A percentile compares a stretch with the other conserved stretches of the same genome.
Conservation (phyloP, 2,888 invertebrate species). For the Chrysomela aeneicollis region DNA sequence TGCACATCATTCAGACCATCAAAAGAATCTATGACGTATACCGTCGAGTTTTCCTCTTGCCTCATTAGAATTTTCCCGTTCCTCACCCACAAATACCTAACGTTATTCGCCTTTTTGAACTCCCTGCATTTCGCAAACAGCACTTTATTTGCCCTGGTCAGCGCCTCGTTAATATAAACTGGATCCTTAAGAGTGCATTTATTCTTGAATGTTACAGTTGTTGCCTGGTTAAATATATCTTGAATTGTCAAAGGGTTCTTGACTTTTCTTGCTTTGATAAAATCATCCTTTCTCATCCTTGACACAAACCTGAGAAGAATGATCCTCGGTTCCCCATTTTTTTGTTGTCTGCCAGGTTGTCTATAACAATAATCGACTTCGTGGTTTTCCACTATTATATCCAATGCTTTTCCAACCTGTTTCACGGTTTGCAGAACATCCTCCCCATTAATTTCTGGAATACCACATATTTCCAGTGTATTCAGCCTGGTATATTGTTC, state of each 20-base stretch:
- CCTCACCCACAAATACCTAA: conserved; percentile 20
- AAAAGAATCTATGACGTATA: conserved; percentile 13
- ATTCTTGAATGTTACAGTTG: conserved; percentile 12
- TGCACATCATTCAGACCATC: conserved; percentile 8
- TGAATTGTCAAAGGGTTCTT: not conserved
- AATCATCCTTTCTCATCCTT: conserved; percentile 10
- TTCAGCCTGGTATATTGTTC: conserved; percentile 11
- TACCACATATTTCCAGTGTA: conserved; percentile 2
- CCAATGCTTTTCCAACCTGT: not conserved
- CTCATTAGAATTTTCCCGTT: conserved; percentile 15
- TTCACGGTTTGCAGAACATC: conserved; percentile 4
- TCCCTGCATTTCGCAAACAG: conserved; percentile 20
- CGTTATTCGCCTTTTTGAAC: conserved; percentile 15
- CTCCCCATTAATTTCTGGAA: conserved; percentile 13
- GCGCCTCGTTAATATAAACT: conserved; percentile 11
- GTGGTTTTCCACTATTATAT: not conserved
- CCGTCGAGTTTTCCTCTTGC: conserved; percentile 13
- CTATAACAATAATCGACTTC: conserved; percentile 14
- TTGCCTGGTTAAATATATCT: conserved; percentile 6
- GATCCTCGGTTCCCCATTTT: conserved; percentile 2
- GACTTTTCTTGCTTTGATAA: conserved; percentile 9
- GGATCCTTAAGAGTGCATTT: conserved; percentile 7
- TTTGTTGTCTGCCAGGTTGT: not conserved
- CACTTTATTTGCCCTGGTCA: conserved; percentile 12
- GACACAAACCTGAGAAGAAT: conserved; percentile 8